A percentile compares a stretch with the other conserved stretches of the same genome.
Conservation (phyloP, 1,140 invertebrate species). For the Rhopalosiphum padi region DNA sequence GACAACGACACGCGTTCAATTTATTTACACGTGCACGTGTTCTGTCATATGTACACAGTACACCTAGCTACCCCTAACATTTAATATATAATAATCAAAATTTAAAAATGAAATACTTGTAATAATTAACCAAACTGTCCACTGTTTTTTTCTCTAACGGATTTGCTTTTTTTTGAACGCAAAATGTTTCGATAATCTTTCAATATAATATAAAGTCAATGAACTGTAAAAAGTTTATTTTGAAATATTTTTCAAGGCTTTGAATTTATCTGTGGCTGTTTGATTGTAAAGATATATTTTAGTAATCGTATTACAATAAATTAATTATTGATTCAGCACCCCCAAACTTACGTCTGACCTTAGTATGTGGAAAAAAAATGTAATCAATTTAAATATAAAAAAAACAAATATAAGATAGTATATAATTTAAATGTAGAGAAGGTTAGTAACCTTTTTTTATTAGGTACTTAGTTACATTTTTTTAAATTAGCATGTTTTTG, state of each 20-base stretch:
- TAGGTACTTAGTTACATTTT: neutral
- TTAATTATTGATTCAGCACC: neutral
- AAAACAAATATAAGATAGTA: neutral
- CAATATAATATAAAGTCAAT: slow-evolving; percentile 14
- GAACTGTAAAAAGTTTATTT: slow-evolving; percentile 30
- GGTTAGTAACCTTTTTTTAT: slow-evolving; percentile 37
- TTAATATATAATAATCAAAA: neutral
- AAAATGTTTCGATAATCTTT: neutral
- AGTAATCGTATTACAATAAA: neutral
- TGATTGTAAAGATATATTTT: neutral
- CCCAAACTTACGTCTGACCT: neutral
- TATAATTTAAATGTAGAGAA: neutral
- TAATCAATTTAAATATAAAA: neutral
- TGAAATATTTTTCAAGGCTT: neutral
- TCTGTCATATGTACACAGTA: neutral
- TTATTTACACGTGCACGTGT: slow-evolving; percentile 53
- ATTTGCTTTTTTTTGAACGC: neutral
- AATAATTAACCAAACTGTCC: neutral
- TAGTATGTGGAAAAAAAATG: neutral
- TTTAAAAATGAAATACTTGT: neutral
- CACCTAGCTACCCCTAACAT: neutral
- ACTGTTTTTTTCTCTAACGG: neutral
- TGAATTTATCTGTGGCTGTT: neutral
- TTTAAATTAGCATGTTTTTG: slow-evolving; percentile 54
- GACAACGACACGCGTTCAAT: slow-evolving; percentile 32